These are phyloP conservation scores for Dissostichus mawsoni DNA, from an alignment of 2,113 vertebrate genomes.

Conservation along the genomic window DNA sequence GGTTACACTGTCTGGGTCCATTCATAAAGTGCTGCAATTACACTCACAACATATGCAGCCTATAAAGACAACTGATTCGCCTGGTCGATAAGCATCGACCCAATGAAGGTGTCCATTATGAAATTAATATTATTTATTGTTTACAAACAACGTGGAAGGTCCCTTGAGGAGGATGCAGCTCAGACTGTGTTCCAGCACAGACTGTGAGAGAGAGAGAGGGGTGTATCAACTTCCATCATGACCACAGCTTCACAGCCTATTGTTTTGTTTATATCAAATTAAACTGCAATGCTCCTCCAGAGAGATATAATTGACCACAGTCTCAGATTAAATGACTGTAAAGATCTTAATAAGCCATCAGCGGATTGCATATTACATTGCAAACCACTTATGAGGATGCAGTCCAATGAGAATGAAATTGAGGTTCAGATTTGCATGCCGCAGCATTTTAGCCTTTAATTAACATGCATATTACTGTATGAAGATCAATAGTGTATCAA, in stretches of 20 bases:
- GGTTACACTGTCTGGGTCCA: conserved; percentile 3
- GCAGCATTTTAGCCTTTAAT: conserved; percentile 74
- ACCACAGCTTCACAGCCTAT: conserved; percentile 80
- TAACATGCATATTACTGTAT: conserved; percentile 56
- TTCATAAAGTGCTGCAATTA: conserved; percentile 70
- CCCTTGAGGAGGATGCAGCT: conserved; percentile 64
- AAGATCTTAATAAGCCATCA: conserved; percentile 85
- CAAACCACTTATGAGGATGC: conserved; percentile 78
- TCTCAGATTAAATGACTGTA: conserved; percentile 83
- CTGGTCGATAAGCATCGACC: conserved; percentile 74
- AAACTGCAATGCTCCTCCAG: conserved; percentile 81
- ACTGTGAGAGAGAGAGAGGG: conserved; percentile 41
- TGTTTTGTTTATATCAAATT: conserved; percentile 86
- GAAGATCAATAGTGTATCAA: conserved; percentile 76
- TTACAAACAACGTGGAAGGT: conserved; percentile 71
- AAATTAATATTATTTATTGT: conserved; percentile 85
- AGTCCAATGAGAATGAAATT: conserved; percentile 70
- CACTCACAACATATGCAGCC: conserved; percentile 39
- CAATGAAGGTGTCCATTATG: conserved; percentile 71
- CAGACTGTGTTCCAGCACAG: conserved; percentile 67
- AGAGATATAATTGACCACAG: conserved; percentile 83
- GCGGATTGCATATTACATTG: conserved; percentile 79
- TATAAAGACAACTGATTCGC: conserved; percentile 71
- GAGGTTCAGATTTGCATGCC: conserved; percentile 75
- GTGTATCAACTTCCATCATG: conserved; percentile 82